Base-by-base conservation (phyloP, 2,797 vertebrate species). In the Rachycentron canadum region DNA sequence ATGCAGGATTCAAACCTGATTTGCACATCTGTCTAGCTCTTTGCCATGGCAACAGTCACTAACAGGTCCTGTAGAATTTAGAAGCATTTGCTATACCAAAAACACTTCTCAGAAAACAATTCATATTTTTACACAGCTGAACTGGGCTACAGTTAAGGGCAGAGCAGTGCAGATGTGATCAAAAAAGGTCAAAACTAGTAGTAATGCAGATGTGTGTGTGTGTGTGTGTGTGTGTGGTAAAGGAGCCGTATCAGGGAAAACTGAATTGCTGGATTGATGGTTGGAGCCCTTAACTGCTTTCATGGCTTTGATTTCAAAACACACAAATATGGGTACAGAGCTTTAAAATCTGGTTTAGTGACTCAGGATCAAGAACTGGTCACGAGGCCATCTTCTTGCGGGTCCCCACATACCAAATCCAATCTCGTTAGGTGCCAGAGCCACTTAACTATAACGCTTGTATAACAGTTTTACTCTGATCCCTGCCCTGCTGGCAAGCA, bases 391-490 rank as follows among this genome's bases (percentile, higher is more conserved):
- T 67, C 56, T 60, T 66, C 68, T 69, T 82, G 69, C 60, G 73
- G 76, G 61, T 83, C 77, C 56, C 71, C 52, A 56, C 65, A 81
- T n/a, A 71, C 71, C 73, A 72, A 87, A 69, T 68, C 78, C 62
- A 62, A 60, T 59, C 57, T 78, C 26, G 57, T 53, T 55, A 64
- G 53, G 28, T 84, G 74, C 82, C 88, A 88, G 67, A 81, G 61
- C 65, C 73, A 66, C 41, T 59, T 61, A 84, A 87, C 52, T 81
- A 26, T 69, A 69, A 66, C n/a, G 38, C 85, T 90, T 88, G 77
- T 87, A 73, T 80, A 88, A 85, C 30, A 65, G 86, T 63, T 71
- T 78, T 40, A 75, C 69, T 82, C 55, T 79, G 85, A 87, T 83
- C 78, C 25, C 57, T 40, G 65, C 55, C 55, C 58, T 30, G 52